Evolutionary conservation across 64 coral and sea anemone species (phyloP), one percentile per base, ranked within the genome.

Genomic region (Actinia equina): DNA sequence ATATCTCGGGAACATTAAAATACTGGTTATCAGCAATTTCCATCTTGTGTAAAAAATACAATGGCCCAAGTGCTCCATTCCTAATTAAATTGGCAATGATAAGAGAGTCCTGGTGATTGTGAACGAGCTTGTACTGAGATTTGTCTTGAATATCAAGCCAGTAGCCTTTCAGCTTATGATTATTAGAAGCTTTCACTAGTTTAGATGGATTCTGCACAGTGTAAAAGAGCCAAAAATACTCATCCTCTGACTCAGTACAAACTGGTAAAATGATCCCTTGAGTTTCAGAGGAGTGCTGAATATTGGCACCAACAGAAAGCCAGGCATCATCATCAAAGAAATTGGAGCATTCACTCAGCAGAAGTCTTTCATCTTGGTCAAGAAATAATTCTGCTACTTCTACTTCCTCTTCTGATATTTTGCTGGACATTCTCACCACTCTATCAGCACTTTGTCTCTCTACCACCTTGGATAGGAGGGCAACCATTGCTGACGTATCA

Each of bases 81-180:
- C 59, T 88, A 53, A 88, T 88, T 43, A 89, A 82, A 80, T 89
- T 89, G 12, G 88, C 88, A 89, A 88, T 60, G 27, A 80, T 69
- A 83, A 89, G 78, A 69, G 22, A 59, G 44, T 89, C 88, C 58
- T 89, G 88, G 59, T 89, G 52, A 82, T 83, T 58, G 43, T 59
- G 22, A 57, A 88, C 76, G 13, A 88, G 77, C 59, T 56, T 88
- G 26, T 80, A 57, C 55, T 88, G 6, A 61, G 74, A 80, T 41
- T 49, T 49, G 7, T 49, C 46, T 8, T 49, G 46, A 6, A 49
- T 4, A 49, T 49, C 46, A 49, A 49, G 46, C 46, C 46, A 49
- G 7, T 49, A 49, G 46, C 46, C 46, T 49, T 49, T 8, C 46
- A 88, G 26, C 59, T 80, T 88, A 10, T 79, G 55, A 80, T 49